Conservation (phyloP, 2,797 vertebrate species). For the Aldrovandia affinis region DNA sequence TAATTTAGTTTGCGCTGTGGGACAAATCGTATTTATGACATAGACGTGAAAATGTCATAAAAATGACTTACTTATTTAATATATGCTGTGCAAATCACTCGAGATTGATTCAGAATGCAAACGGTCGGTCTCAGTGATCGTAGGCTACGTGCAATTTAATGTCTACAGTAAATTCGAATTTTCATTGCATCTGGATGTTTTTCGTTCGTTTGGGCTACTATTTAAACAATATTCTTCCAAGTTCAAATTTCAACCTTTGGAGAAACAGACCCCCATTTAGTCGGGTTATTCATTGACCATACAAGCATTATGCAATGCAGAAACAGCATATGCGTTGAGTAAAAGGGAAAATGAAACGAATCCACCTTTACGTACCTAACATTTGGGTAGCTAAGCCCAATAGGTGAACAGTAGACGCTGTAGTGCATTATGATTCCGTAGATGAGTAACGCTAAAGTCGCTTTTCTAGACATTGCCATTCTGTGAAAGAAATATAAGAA, state of each 20-base stretch:
- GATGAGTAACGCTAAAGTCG: conserved; percentile 86
- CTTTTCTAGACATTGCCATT: conserved; percentile 91
- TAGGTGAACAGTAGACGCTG: conserved; percentile 87
- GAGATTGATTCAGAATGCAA: no score
- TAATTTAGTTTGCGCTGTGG: conserved; percentile 2
- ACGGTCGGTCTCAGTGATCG: no score
- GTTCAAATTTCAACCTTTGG: background rate
- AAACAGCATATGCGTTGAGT: background rate
- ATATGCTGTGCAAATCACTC: no score
- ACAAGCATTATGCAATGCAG: background rate
- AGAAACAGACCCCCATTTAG: background rate
- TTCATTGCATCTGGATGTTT: background rate
- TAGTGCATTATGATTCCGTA: conserved; percentile 92
- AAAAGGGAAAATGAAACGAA: conserved; percentile 20
- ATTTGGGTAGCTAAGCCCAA: conserved; percentile 82
- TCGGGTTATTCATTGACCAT: background rate
- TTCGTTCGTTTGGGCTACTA: background rate
- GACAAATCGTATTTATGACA: background rate
- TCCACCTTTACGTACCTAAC: conserved; percentile 79
- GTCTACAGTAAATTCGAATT: background rate
- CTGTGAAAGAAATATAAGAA: conserved; percentile 63
- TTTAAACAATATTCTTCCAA: background rate
- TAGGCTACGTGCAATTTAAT: background rate
- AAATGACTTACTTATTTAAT: background rate
- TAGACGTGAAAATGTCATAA: background rate